Base-by-base conservation (phyloP, 2,888 invertebrate genomes). In the Andrena marginata region DNA sequence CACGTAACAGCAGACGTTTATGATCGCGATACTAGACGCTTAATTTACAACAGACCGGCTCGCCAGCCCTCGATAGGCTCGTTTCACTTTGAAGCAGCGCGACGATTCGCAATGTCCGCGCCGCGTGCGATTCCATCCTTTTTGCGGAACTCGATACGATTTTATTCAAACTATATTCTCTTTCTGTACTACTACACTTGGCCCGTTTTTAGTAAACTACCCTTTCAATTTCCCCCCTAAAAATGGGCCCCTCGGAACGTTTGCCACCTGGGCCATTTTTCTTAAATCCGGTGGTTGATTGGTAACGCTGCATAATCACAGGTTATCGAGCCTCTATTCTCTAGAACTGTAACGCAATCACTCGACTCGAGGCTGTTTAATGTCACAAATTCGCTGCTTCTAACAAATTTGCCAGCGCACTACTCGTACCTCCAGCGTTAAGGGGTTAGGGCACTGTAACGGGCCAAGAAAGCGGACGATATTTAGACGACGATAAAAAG, bases 1-100 rank as follows among this genome's bases (percentile, higher is more conserved):
- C 29, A 78, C 72, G 69, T 87, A 87, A 82, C 76, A 65, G 71
- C 75, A 62, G 88, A 87, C 88, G 78, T 87, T 88, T 88, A 87
- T 69, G 87, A 74, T 75, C 81, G 71, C 59, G 79, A 81, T 85
- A 81, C 75, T 72, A 77, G 74, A 70, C 79, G 77, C 20, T 71
- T 85, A 81, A 87, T 87, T 87, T 87, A 88, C 81, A 49, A 64
- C 33, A 54, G 77, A n/a, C 67, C 23, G 5, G 63, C 69, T 29
- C 20, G 13, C n/a, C 48, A 76, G 42, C 29, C 64, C 29, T 59
- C 62, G 48, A 42, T 54, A 42, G 60, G 59, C 54, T 56, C 29
- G 33, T 54, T 65, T 59, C 48, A 60, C 68, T 56, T 10, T n/a
- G 65, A 65, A 77, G 31, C 42, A 67, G 51, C 64, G 42, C 16